Evolutionary conservation across 2,797 vertebrate species (phyloP).

Genomic region (Acridotheres tristis): DNA sequence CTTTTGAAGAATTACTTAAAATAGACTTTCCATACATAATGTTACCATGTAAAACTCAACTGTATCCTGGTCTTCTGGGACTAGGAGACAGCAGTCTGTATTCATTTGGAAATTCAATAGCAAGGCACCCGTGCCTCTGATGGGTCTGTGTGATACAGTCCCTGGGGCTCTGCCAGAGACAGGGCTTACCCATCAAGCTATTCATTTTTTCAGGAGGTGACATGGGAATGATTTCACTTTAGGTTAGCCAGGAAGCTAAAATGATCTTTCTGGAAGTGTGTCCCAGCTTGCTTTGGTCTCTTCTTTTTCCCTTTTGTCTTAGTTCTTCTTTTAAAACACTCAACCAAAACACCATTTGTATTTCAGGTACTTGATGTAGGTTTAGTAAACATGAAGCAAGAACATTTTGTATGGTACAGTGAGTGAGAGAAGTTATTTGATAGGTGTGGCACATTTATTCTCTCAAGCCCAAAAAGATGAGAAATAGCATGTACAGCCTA

Average conservation of each 20-base stretch:
- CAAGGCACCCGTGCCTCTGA: neutral
- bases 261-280: neutral
- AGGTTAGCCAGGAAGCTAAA: neutral
- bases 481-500: neutral
- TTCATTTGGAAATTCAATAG: neutral
- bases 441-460: neutral
- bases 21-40: slow-evolving; percentile 31
- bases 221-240: neutral
- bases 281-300: neutral
- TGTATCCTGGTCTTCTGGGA: neutral
- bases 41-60: neutral
- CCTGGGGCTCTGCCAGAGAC: neutral
- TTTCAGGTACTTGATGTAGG: neutral
- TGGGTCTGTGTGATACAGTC: neutral
- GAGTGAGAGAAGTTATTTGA: neutral
- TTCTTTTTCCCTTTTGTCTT: accelerated
- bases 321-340: neutral
- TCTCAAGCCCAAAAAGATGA: neutral
- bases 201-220: neutral
- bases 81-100: neutral
- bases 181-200: neutral
- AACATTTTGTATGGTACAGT: accelerated
- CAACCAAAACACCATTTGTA: neutral
- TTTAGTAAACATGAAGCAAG: neutral
- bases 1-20: slow-evolving; percentile 41